Evolutionary conservation across 2,888 invertebrate genomes (phyloP).

Genomic region (Piscicola geometra): DNA sequence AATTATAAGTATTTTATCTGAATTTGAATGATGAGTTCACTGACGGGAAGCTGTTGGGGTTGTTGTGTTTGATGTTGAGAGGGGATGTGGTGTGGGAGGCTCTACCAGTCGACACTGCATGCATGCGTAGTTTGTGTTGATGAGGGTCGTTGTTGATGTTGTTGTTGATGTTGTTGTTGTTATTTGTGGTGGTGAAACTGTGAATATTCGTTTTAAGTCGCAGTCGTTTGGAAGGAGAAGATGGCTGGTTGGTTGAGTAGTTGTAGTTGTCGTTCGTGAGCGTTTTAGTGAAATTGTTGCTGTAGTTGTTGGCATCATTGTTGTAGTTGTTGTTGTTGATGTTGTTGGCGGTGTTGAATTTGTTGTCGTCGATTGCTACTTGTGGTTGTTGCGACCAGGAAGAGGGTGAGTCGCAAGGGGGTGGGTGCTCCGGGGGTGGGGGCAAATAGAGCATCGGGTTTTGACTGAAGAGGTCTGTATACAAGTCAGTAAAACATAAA

Average conservation of each 20-base stretch:
- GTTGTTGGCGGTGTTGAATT: slow-evolving; percentile 18
- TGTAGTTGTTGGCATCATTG: background rate
- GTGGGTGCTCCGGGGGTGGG: slow-evolving; percentile 57
- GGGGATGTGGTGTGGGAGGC: background rate
- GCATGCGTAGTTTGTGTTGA: slow-evolving; percentile 1
- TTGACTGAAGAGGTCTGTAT: slow-evolving; percentile 37
- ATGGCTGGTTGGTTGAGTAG: background rate
- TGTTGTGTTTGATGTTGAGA: slow-evolving; percentile 2
- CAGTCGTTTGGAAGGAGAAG: background rate
- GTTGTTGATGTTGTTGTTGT: background rate
- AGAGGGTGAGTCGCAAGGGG: slow-evolving; percentile 44
- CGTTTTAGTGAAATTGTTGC: background rate
- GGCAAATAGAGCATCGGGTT: slow-evolving; percentile 52
- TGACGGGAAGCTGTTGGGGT: background rate
- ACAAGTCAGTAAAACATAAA: background rate
- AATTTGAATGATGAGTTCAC: too few species aligned
- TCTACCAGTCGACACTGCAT: background rate
- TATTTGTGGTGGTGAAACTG: background rate
- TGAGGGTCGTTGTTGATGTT: background rate
- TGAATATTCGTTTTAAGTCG: background rate
- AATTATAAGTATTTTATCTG: too few species aligned
- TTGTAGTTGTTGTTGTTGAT: background rate
- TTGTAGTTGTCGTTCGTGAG: background rate
- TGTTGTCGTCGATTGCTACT: background rate
- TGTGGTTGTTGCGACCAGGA: slow-evolving; percentile 27